Evolutionary conservation across 2,888 invertebrate genomes (phyloP), one percentile per base, ranked within the genome.

Genomic region (Philereme transversata): DNA sequence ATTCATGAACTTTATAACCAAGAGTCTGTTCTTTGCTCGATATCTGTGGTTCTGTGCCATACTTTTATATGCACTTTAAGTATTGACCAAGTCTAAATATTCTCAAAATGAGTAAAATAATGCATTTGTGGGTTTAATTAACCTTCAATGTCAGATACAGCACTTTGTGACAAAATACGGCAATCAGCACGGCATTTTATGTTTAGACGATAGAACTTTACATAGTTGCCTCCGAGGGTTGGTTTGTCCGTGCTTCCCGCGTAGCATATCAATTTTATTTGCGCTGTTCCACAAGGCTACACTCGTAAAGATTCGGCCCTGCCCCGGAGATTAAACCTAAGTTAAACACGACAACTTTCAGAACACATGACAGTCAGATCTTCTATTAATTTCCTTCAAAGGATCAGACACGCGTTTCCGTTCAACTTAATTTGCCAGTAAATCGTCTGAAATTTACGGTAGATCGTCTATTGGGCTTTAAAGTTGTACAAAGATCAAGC

Each of bases 231-330:
- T 56, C 44, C 44, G 38, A 33, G 22, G 36, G 22, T 50, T 44
- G 11, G n/a, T 22, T 44, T 8, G 35, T 38, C 56, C 22, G 49
- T 4, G 4, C 36, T 22, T 22, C 22, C 49, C 9, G 34, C 52
- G 53, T 41, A 63, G 45, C 11, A 49, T 56, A 60, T 51, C 45
- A 40, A 60, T 54, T 64, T 67, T 67, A 64, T 64, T 62, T 55
- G 41, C 36, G 50, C 55, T 51, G 41, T 67, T 62, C 58, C 44
- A 44, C 60, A 62, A 62, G 57, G 47, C 45, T 52, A 55, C 60
- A 55, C 54, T 60, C 46, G 59, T 67, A 64, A 67, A 66, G 51
- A 46, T 48, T 50, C n/a, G 38, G 7, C 56, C 44, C 38, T 22
- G 40, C 48, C 11, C 8, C 34, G 11, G 47, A 48, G 43, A 56